Conservation (phyloP, 2,113 vertebrate species). For the Leucosticte australis region DNA sequence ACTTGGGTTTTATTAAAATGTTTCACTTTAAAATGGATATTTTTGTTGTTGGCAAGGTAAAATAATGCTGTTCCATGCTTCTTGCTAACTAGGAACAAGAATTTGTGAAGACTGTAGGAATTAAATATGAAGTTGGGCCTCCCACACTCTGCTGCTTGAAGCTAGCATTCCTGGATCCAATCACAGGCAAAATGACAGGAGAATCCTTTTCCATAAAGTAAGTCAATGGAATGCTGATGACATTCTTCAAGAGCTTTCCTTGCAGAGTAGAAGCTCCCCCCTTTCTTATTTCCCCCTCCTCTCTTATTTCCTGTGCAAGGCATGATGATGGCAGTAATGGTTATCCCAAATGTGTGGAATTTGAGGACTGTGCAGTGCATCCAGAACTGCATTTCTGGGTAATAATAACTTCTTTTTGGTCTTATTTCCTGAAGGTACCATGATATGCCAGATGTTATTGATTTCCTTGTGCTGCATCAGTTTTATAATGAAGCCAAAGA, state of each 20-base stretch:
- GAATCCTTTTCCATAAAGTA: slow-evolving; percentile 98
- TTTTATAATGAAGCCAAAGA: slow-evolving; percentile 98
- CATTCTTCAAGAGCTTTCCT: neutral
- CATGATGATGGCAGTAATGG: neutral
- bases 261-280: neutral
- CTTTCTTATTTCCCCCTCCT: neutral
- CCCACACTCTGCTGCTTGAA: slow-evolving; percentile 97
- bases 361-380: neutral
- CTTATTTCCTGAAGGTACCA: slow-evolving; percentile 83
- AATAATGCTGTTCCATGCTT: neutral
- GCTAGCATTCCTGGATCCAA: slow-evolving; percentile 92
- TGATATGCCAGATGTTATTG: slow-evolving; percentile 99
- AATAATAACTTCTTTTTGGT: neutral
- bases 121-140: slow-evolving; percentile 96
- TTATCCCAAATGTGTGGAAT: neutral
- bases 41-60: neutral
- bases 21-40: neutral
- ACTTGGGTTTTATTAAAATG: neutral
- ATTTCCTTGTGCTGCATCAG: slow-evolving; percentile 95
- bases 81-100: slow-evolving; percentile 89
- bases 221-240: slow-evolving; percentile 37
- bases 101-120: slow-evolving; percentile 95
- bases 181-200: slow-evolving; percentile 96
- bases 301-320: neutral
- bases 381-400: neutral